These are phyloP conservation scores for Cirrhinus mrigala DNA, from an alignment of 2,797 vertebrate species.

Conservation along the genomic window DNA sequence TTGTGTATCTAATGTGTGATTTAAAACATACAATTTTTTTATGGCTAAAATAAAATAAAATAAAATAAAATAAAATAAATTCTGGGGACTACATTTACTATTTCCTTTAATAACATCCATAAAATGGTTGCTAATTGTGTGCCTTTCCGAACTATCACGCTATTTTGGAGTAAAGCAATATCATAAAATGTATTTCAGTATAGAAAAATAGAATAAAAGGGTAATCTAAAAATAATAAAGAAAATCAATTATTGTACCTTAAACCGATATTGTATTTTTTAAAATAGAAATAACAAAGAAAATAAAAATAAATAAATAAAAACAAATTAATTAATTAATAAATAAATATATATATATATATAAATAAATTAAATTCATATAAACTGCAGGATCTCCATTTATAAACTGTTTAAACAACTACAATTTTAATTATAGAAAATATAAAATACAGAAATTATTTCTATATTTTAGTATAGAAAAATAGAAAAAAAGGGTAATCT, in stretches of 20 bases:
- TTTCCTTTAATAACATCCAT: background rate
- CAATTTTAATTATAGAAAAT: too few relatives aligned
- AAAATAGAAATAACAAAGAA: too few relatives aligned
- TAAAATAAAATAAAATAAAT: too few relatives aligned
- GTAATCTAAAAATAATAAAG: background rate
- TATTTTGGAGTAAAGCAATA: background rate
- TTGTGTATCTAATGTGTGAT: too few relatives aligned
- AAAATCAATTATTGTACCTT: background rate
- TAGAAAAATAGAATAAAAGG: background rate
- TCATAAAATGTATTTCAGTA: background rate
- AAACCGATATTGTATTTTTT: background rate
- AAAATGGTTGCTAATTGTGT: background rate
- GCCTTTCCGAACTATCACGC: background rate
- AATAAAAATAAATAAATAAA: background rate
- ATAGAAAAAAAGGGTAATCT: too few relatives aligned
- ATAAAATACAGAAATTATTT: too few relatives aligned
- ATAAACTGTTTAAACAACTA: too few relatives aligned
- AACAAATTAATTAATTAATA: background rate
- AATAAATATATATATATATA: too few relatives aligned
- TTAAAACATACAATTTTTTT: too few relatives aligned
- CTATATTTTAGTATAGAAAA: too few relatives aligned
- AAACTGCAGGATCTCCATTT: background rate
- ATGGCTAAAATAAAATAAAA: too few relatives aligned
- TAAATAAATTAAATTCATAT: background rate
- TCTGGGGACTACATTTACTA: too few relatives aligned